Evolutionary conservation across 2,113 vertebrate genomes (phyloP), one percentile per base, ranked within the genome.

Genomic region (Bubo scandiacus): DNA sequence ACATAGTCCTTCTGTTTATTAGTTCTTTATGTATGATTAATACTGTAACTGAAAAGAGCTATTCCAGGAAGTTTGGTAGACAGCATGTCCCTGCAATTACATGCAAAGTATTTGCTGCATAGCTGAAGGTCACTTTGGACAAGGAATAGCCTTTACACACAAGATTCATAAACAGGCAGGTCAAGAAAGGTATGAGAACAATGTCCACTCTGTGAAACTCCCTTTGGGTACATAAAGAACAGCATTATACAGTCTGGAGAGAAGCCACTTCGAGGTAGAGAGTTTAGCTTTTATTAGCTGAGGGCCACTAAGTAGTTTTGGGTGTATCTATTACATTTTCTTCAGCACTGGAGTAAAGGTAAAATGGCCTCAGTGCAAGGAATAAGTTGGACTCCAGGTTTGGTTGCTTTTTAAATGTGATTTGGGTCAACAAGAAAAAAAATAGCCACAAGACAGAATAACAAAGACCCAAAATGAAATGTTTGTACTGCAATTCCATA

Each of bases 151-250:
- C 81, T 91, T 94, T 93, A 36, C 17, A 81, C 71, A 52, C 12
- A 74, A 62, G n/a, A 61, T 86, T 90, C 88, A 95, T 86, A 94
- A 97, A 91, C 45, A 94, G 40, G 38, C 55, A 86, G 90, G 91
- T 97, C 87, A 96, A 72, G 73, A 86, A 93, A 97, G 43, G 40
- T 87, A 94, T 62, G 85, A 95, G 81, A 26, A 27, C 30, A 59
- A 86, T 82, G 72, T 90, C 81, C 87, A 84, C 42, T 25, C 34
- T 49, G 32, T 63, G 59, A 49, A 94, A 88, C 90, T 96, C 92
- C 92, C 92, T 89, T 59, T 90, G 94, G 86, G 83, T 95, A 73
- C 83, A 94, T 88, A 96, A 97, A 92, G 73, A 93, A 67, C n/a
- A 59, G 25, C 25, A 74, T 61, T 80, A 94, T 54, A 79, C 15